Percentiles rank a stretch among this genome's conserved stretches.
These are phyloP conservation scores for Poecilobothrus nobilitatus DNA, from an alignment of 2,888 invertebrate genomes.

Conservation along the genomic window DNA sequence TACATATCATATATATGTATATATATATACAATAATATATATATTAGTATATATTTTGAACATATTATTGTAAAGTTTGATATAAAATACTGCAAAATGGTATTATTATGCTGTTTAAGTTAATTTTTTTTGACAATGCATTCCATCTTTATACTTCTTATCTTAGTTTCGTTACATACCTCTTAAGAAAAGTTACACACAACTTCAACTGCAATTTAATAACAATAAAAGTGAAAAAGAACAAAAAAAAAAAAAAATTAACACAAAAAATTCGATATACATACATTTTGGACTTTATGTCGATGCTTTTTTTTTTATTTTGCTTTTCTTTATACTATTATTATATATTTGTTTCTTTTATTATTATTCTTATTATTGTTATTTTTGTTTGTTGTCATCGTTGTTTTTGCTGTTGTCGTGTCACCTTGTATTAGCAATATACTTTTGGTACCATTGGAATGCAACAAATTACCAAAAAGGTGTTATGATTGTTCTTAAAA, in stretches of 20 bases:
- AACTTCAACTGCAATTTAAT: too few relatives aligned
- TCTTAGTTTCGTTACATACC: not conserved
- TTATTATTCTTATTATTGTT: not conserved
- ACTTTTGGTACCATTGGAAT: conserved; percentile 7
- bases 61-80: not conserved
- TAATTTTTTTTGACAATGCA: conserved; percentile 1
- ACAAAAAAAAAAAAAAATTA: too few relatives aligned
- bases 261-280: not conserved
- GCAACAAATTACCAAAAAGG: conserved; percentile 31
- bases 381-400: not conserved
- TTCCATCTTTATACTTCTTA: not conserved
- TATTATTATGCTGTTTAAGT: conserved; percentile 4
- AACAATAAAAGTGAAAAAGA: too few relatives aligned
- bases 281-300: not conserved
- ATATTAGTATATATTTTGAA: too few relatives aligned
- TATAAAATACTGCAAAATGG: conserved; percentile 6
- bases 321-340: not conserved
- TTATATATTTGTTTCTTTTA: not conserved
- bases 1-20: not conserved
- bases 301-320: not conserved
- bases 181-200: too few relatives aligned
- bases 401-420: not conserved
- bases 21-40: too few relatives aligned
- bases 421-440: conserved; percentile 1
- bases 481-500: conserved; percentile 44